Base-by-base conservation (phyloP, 23 tunicate genomes). In the Halocynthia roretzi region DNA sequence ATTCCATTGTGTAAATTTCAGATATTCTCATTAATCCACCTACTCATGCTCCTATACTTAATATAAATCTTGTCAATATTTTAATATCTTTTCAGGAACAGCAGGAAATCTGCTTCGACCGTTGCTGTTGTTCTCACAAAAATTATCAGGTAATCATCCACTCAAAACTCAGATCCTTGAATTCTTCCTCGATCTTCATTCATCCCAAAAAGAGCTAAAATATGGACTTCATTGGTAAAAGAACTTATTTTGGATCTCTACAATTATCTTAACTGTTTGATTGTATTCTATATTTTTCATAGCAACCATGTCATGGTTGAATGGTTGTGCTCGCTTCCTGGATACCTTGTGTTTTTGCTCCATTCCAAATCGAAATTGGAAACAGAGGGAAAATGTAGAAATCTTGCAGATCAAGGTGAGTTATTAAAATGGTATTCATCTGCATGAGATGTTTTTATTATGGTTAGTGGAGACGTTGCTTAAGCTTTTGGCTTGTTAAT, bases 291-390 rank as follows among this genome's bases (percentile, higher is more conserved):
- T 10, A 65, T 65, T 65, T 11, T 65, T 65, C 19, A 15, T 48
- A 65, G 19, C 19, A 15, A 9, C 9, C 70, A 40, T 10, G 19
- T 48, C 22, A 65, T 65, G 70, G 31, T 15, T 10, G 70, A 65
- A 65, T 65, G 70, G 70, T 65, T 65, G 5, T 65, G 70, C 31
- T 65, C 70, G 31, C 70, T 65, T 9, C 70, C 70, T 65, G 70
- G 31, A 9, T 48, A 20, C 10, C 70, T 65, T 11, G 19, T 65
- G 17, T 20, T 8, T 2, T 20, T 65, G 22, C 19, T 65, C 0
- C 70, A 65, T 10, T 20, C 19, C 2, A 65, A 65, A 65, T 9
- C 70, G 70, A 65, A 65, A 9, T 10, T 15, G 19, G 31, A 65
- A 65, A 20, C 70, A 10, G 70, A 58, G 17, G 17, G 63, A 14